These are phyloP conservation scores for Epistrophe grossulariae DNA, from an alignment of 2,888 invertebrate genomes.

Conservation along the genomic window DNA sequence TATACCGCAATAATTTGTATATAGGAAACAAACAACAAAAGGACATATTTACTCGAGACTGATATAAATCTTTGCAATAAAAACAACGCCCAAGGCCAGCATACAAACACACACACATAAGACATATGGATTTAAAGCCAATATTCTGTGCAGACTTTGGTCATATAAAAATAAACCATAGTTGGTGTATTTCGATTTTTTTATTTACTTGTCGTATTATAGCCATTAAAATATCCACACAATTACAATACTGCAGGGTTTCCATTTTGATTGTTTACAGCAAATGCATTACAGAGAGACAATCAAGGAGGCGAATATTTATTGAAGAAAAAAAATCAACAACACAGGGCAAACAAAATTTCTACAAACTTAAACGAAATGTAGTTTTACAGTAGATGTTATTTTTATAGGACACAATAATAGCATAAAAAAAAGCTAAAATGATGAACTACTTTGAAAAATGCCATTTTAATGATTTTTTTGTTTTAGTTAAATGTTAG, in stretches of 20 bases:
- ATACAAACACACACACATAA: too few relatives aligned
- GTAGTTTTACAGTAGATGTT: background rate
- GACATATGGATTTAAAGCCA: background rate
- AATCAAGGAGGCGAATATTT: background rate
- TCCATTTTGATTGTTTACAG: conserved; percentile 15
- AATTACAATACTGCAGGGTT: conserved; percentile 15
- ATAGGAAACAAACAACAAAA: conserved; percentile 11
- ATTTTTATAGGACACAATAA: background rate
- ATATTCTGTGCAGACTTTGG: background rate
- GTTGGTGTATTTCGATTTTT: background rate
- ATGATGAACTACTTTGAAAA: too few relatives aligned
- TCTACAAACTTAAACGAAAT: background rate
- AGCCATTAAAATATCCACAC: conserved; percentile 32
- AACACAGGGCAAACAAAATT: background rate
- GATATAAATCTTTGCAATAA: conserved; percentile 4
- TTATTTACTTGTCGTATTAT: conserved; percentile 16
- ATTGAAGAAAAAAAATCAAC: background rate
- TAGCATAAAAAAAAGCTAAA: too few relatives aligned
- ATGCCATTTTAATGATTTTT: too few relatives aligned
- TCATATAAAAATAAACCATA: conserved; percentile 1
- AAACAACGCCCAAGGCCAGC: conserved; percentile 1
- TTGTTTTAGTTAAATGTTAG: too few relatives aligned
- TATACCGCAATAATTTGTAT: background rate
- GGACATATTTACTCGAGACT: conserved; percentile 6
- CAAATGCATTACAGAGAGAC: background rate